Percentiles rank a stretch among this genome's conserved stretches.
These are phyloP conservation scores for Heterocephalus glaber DNA, from an alignment of 2,113 vertebrate species.

Conservation along the genomic window DNA sequence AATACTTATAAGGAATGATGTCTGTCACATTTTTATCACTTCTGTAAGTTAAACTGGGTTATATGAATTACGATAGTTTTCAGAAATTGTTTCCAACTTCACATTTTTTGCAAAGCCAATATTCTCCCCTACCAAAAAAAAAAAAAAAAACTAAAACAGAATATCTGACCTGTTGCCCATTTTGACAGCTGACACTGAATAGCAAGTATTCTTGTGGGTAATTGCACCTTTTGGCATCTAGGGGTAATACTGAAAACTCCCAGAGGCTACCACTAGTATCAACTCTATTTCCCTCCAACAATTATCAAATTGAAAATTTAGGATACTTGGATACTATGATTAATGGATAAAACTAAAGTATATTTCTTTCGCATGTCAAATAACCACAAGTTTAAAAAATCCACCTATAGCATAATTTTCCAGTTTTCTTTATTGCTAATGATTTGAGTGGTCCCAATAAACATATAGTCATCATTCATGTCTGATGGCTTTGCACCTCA, in stretches of 20 bases:
- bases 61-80: constrained; percentile 34
- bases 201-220: not conserved
- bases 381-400: not conserved
- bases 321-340: not conserved
- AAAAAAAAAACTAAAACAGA: constrained; percentile 32
- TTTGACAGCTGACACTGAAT: constrained; percentile 40
- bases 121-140: too few species aligned
- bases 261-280: not conserved
- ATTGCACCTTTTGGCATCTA: constrained; percentile 11
- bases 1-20: not conserved
- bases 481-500: not conserved
- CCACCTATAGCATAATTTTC: not conserved
- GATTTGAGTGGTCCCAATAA: not conserved
- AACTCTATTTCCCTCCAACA: constrained; percentile 31
- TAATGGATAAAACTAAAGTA: not conserved
- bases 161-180: not conserved
- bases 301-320: not conserved
- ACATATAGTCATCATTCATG: not conserved
- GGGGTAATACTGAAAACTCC: not conserved
- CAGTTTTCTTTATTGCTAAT: not conserved
- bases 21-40: not conserved
- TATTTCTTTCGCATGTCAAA: not conserved
- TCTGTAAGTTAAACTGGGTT: constrained; percentile 12
- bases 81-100: constrained; percentile 35
- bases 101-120: not conserved